A percentile compares a stretch with the other conserved stretches of the same genome.
Evolutionary conservation across 23 tunicate species (phyloP).

Genomic region (Halocynthia aurantium): DNA sequence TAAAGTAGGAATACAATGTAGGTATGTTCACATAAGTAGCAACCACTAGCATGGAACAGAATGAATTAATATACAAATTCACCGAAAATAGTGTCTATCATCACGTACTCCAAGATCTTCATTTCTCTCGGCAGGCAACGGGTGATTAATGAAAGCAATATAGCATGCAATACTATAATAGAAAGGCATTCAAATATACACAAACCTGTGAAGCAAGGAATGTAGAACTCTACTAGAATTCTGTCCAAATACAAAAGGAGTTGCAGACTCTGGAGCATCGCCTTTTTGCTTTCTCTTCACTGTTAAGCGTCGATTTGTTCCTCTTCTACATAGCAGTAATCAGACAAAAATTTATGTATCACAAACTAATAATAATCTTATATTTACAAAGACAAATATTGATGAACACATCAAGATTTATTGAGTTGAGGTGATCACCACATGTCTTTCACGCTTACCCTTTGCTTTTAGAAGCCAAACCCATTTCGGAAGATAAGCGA

Average conservation of each 20-base stretch:
- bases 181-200: background rate
- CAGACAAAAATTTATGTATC: background rate
- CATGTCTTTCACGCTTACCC: constrained; percentile 34
- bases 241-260: constrained; percentile 56
- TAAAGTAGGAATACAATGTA: background rate
- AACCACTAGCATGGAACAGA: too few species aligned
- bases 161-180: background rate
- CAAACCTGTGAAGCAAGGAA: constrained; percentile 42
- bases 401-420: background rate
- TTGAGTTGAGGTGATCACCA: background rate
- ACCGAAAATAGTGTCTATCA: background rate
- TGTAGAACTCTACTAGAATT: constrained; percentile 70
- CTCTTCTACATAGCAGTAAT: constrained; percentile 18
- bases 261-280: constrained; percentile 36
- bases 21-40: too few species aligned
- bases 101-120: background rate
- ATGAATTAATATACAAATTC: too few species aligned
- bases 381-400: background rate
- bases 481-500: constrained; percentile 29
- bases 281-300: constrained; percentile 48
- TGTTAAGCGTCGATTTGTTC: constrained; percentile 41
- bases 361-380: background rate
- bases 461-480: constrained; percentile 51
- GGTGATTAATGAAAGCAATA: background rate
- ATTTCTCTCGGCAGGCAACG: background rate